Evolutionary conservation across 1,140 invertebrate genomes (phyloP).

Genomic region (Pogonomyrmex barbatus): DNA sequence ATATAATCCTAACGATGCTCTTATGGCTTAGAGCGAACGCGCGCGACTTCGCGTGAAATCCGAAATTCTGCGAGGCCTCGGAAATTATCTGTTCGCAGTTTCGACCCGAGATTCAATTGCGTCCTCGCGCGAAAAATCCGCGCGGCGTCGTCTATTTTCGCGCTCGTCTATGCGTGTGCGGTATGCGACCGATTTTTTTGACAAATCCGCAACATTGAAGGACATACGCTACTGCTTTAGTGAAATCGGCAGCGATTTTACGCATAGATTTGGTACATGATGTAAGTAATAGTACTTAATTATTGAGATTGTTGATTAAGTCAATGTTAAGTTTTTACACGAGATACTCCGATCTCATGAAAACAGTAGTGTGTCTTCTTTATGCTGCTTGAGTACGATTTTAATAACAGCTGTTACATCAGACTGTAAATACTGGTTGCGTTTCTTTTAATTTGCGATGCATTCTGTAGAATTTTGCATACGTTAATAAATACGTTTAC

Average conservation of each 20-base stretch:
- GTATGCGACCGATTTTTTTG: slow-evolving; percentile 19
- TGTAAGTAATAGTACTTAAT: slow-evolving; percentile 11
- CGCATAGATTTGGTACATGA: not conserved
- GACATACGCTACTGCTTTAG: not conserved
- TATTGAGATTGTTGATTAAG: not conserved
- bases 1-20: slow-evolving; percentile 86
- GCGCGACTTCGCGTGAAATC: slow-evolving; percentile 65
- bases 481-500: slow-evolving; percentile 43
- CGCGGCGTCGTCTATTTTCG: not conserved
- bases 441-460: slow-evolving; percentile 3
- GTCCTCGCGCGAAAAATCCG: slow-evolving; percentile 10
- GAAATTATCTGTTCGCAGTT: not conserved
- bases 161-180: not conserved
- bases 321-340: not conserved
- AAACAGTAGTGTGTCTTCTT: not conserved
- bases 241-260: slow-evolving; percentile 1
- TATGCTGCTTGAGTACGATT: not conserved
- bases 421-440: slow-evolving; percentile 11
- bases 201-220: slow-evolving; percentile 11
- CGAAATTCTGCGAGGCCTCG: slow-evolving; percentile 65
- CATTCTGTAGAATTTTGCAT: slow-evolving; percentile 22
- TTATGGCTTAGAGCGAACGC: slow-evolving; percentile 78
- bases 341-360: not conserved
- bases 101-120: slow-evolving; percentile 26
- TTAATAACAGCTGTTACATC: not conserved